These are phyloP conservation scores for Mus spretus DNA, from an alignment of 2,797 vertebrate genomes.

Conservation along the genomic window DNA sequence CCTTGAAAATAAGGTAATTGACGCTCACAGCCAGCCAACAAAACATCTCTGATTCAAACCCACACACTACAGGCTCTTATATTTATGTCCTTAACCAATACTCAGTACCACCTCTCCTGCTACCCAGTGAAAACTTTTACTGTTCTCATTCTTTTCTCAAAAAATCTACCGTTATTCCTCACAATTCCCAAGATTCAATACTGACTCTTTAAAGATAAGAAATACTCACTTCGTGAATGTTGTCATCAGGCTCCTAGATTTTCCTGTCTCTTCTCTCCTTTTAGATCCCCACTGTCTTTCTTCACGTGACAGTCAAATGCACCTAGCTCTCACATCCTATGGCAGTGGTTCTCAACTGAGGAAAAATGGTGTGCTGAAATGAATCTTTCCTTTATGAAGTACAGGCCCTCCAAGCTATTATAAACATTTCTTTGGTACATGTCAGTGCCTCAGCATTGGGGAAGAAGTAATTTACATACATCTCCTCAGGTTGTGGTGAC, in stretches of 20 bases:
- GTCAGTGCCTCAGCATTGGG: conserved; percentile 31
- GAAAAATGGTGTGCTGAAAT: conserved; percentile 31
- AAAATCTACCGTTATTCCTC: background rate
- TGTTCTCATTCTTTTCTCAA: background rate
- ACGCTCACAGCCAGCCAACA: background rate
- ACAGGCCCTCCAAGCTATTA: conserved; percentile 49
- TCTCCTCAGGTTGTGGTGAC: background rate
- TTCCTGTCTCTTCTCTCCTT: background rate
- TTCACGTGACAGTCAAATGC: background rate
- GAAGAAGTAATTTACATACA: conserved; percentile 51
- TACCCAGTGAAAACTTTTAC: background rate
- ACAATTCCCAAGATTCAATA: background rate
- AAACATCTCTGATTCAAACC: background rate
- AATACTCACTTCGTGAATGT: background rate
- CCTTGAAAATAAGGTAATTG: background rate
- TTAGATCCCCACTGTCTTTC: background rate
- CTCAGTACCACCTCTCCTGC: background rate
- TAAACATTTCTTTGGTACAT: conserved; percentile 49
- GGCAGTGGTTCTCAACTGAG: background rate
- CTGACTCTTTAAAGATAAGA: background rate
- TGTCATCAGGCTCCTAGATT: background rate
- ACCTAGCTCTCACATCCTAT: background rate
- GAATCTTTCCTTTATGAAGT: conserved; percentile 61
- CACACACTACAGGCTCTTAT: no score
- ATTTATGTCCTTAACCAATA: background rate